phyloP scores from a whole-genome alignment of 2,888 invertebrate genomes.

The Scaptomyza reducta region DNA sequence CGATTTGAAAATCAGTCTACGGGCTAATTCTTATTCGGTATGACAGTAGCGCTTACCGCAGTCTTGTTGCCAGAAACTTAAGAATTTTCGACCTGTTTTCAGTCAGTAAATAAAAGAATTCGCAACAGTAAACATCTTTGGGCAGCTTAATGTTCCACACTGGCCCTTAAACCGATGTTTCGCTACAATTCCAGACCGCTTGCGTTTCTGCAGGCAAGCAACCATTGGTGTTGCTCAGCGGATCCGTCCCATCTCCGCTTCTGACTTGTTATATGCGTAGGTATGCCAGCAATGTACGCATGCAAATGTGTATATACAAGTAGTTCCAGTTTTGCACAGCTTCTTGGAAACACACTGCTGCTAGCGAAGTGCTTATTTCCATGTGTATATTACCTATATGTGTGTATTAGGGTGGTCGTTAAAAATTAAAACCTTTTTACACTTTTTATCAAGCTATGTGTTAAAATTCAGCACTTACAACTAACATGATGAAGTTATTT shows the following conservation, averaged over 20 bases:
- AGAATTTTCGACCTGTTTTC: constrained; percentile 45
- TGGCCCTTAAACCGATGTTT: constrained; percentile 41
- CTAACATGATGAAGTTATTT: too few relatives aligned
- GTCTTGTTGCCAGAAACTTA: constrained; percentile 20
- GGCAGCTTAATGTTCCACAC: constrained; percentile 24
- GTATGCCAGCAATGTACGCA: constrained; percentile 82
- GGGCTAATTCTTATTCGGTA: background rate
- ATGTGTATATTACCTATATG: background rate
- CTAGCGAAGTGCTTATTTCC: background rate
- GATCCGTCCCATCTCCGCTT: background rate
- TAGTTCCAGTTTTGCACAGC: constrained; percentile 62
- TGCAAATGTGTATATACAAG: constrained; percentile 73
- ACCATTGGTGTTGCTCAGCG: constrained; percentile 27
- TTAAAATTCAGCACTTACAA: too few relatives aligned
- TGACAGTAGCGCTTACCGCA: constrained; percentile 16
- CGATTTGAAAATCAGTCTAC: background rate
- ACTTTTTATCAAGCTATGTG: too few relatives aligned
- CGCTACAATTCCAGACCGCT: constrained; percentile 17
- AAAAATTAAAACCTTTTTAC: too few relatives aligned
- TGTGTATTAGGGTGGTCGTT: too few relatives aligned
- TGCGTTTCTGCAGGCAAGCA: constrained; percentile 16
- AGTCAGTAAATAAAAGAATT: constrained; percentile 37
- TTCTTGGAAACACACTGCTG: constrained; percentile 34
- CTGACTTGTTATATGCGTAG: constrained; percentile 78
- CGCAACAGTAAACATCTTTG: constrained; percentile 51